These are phyloP conservation scores for Chaetops frenatus DNA, from an alignment of 2,113 vertebrate genomes.

Conservation along the genomic window DNA sequence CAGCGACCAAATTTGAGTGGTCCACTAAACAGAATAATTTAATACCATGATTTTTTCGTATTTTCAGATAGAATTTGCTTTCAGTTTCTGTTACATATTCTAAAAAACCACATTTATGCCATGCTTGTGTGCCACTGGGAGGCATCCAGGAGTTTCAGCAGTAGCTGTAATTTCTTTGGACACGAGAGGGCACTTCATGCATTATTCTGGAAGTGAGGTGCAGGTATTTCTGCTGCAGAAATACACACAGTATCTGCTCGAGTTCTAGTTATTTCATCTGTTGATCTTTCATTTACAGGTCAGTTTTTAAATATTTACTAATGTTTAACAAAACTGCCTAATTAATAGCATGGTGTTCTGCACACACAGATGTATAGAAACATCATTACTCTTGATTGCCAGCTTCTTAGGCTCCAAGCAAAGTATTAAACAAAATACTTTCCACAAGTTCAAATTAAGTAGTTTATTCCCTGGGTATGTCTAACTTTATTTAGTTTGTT, in stretches of 20 bases:
- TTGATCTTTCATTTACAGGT: neutral
- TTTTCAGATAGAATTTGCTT: neutral
- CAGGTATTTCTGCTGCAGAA: neutral
- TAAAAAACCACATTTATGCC: neutral
- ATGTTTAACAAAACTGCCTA: neutral
- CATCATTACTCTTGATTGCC: neutral
- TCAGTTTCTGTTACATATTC: neutral
- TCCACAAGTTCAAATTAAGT: neutral
- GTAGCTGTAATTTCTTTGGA: neutral
- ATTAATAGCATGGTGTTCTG: neutral
- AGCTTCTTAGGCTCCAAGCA: neutral
- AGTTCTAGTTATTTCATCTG: neutral
- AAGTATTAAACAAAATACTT: neutral
- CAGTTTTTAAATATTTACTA: neutral
- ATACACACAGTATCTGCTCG: neutral
- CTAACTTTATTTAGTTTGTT: neutral
- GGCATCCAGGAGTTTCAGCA: neutral
- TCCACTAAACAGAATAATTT: neutral
- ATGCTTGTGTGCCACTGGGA: neutral
- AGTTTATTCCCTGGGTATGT: neutral
- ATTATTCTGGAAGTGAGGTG: neutral
- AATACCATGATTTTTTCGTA: neutral
- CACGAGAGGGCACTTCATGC: slow-evolving; percentile 66
- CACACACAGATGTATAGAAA: neutral
- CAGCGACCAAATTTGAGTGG: neutral